Evolutionary conservation across 2,113 vertebrate species (phyloP).

Genomic region (Sisor rabdophorus): DNA sequence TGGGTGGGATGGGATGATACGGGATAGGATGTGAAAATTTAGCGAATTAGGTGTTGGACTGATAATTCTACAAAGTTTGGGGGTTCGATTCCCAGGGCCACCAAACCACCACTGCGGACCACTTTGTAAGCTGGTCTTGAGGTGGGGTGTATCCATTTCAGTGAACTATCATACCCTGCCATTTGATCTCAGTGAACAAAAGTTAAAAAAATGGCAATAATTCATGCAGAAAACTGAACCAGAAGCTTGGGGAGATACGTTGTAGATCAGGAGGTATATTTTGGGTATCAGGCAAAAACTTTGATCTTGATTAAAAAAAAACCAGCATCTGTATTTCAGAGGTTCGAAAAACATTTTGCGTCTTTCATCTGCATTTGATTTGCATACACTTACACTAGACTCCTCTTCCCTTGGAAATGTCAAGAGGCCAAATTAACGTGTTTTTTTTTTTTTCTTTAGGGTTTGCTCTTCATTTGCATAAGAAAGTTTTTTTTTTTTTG

Average conservation of each 20-base stretch:
- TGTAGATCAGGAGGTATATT: not conserved
- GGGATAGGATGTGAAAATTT: too few species aligned
- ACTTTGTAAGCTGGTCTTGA: too few species aligned
- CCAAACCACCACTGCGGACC: too few species aligned
- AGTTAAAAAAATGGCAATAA: not conserved
- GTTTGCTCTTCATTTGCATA: conserved; percentile 76
- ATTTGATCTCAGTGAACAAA: not conserved
- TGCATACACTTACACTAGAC: conserved; percentile 60
- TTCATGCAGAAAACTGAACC: not conserved
- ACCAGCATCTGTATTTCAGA: not conserved
- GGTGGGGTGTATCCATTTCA: too few species aligned
- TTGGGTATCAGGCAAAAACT: not conserved
- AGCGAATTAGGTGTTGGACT: too few species aligned
- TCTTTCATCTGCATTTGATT: conserved; percentile 73
- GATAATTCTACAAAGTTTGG: too few species aligned
- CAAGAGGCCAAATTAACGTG: conserved; percentile 76
- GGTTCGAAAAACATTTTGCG: conserved; percentile 49
- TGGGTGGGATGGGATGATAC: too few species aligned
- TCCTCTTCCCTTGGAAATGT: conserved; percentile 63
- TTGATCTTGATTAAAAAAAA: not conserved
- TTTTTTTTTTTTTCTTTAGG: conserved; percentile 60
- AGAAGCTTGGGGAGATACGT: not conserved
- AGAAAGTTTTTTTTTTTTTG: conserved; percentile 58
- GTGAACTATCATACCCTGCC: not conserved
- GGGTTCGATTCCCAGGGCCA: too few species aligned